phyloP scores from a whole-genome alignment of 2,888 invertebrate genomes.

The Taphrorychus bicolor region DNA sequence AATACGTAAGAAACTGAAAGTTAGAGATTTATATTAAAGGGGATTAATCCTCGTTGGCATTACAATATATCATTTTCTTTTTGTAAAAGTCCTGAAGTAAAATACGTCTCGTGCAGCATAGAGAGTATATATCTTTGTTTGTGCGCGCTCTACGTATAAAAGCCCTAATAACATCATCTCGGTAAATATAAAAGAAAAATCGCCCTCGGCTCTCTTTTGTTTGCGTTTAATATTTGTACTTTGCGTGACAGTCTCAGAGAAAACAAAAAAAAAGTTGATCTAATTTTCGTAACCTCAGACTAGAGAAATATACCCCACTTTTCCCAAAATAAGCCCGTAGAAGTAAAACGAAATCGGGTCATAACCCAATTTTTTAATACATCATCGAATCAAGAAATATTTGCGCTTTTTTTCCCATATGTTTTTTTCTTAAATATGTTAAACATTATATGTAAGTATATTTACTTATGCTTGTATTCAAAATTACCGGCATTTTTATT shows the following conservation, averaged over 20 bases:
- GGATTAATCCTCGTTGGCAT: slow-evolving; percentile 12
- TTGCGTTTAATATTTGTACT: background rate
- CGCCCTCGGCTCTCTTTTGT: background rate
- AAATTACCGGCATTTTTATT: too few relatives aligned
- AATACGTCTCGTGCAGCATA: slow-evolving; percentile 3
- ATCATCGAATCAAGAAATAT: too few relatives aligned
- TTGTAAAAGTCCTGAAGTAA: slow-evolving; percentile 1
- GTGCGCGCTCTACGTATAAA: background rate
- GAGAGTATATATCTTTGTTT: slow-evolving; percentile 6
- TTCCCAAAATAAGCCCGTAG: too few relatives aligned
- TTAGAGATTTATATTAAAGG: slow-evolving; percentile 16
- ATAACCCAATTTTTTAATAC: too few relatives aligned
- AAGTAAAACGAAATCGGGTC: too few relatives aligned
- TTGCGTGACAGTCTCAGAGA: background rate
- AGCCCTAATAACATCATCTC: slow-evolving; percentile 11
- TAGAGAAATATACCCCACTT: too few relatives aligned
- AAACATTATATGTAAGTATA: too few relatives aligned
- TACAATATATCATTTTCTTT: slow-evolving; percentile 18
- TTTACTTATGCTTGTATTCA: too few relatives aligned
- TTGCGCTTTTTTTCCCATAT: too few relatives aligned
- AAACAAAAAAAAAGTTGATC: too few relatives aligned
- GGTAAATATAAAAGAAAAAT: slow-evolving; percentile 11
- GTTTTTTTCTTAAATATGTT: too few relatives aligned
- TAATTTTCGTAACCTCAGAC: too few relatives aligned
- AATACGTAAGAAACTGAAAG: slow-evolving; percentile 13